Evolutionary conservation across 2,113 vertebrate genomes (phyloP), one percentile per base, ranked within the genome.

Genomic region (Saiga tatarica): DNA sequence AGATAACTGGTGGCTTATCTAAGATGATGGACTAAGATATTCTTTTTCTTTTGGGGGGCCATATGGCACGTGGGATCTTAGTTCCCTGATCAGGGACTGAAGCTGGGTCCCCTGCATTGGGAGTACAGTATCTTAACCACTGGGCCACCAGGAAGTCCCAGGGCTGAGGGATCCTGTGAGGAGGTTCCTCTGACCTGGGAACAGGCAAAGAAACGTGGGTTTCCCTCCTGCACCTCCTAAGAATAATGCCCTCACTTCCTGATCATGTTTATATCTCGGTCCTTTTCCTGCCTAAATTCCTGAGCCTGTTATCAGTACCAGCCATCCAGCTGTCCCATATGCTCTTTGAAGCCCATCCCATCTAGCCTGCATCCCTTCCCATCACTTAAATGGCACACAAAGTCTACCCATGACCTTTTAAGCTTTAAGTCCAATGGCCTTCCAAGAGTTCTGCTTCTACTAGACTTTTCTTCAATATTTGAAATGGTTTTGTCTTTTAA

Each of bases 41-140:
- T 28, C 45, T 0, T 42, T 42, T 74, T 74, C 19, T 74, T 39
- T 39, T 39, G 0, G 2, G n/a, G n/a, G 39, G 36, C 23, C 23
- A 42, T 26, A 26, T 15, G 71, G 23, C 36, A 42, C 15, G 23
- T 42, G 12, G 71, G 12, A 42, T 42, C 71, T 14, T 76, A 76
- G 71, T 26, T 76, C 39, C 39, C 39, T 76, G 39, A 42, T 42
- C 39, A 76, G 71, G 6, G 23, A 42, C 26, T 42, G 39, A 76
- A 76, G 12, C 39, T 76, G 23, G 6, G 71, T 25, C 39, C 23
- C 23, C 39, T 42, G 39, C 71, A 74, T 25, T 74, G 11, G 71
- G 36, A 14, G 36, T 42, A 14, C 5, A 42, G 21, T 26, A 14
- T 42, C 12, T 26, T 42, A 42, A 76, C 39, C 71, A 76, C 12